Evolutionary conservation across 2,797 vertebrate genomes (phyloP), one percentile per base, ranked within the genome.

Genomic region (Periophthalmus magnuspinnatus): DNA sequence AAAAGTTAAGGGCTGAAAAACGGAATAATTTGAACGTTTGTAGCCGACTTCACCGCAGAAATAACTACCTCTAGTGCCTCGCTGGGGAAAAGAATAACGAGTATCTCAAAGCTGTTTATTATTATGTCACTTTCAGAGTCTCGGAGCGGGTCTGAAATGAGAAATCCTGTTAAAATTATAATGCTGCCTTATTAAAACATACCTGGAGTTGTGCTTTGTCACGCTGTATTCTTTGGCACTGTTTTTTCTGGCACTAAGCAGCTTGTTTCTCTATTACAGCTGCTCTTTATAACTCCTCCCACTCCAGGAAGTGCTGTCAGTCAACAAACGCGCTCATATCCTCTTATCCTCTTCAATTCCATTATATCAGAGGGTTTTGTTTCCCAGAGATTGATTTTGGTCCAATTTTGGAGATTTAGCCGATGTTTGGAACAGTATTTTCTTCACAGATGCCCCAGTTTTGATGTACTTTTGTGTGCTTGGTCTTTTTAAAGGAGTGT

Each of bases 111-210:
- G 76, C 74, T 89, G 80, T 84, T 90, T 91, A 83, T 85, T 85
- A 85, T 86, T 86, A 85, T 90, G 84, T 80, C 85, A 86, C n/a
- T n/a, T 76, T 75, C 82, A 71, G 81, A 67, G 72, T 86, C 81
- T 83, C 41, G 10, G 78, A 77, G 84, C 16, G 24, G 14, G 24
- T 32, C 32, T 57, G 24, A 57, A 57, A 57, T 57, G 24, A 32
- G n/a, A 57, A 17, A 32, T 56, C 0, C 28, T 28, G 28, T 22
- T 24, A 11, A 3, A 14, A 16, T 32, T 32, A 6, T 32, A 17
- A 57, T 28, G 24, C 28, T 28, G 5, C 14, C 22, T 7, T 57
- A 57, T 57, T 11, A 54, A 56, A 21, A 56, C 28, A 8, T 21
- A 21, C 2, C 22, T 50, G 47, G 14, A 5, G 6, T 54, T 56